These are phyloP conservation scores for Batillaria attramentaria DNA, from an alignment of 1,140 invertebrate genomes.

Conservation along the genomic window DNA sequence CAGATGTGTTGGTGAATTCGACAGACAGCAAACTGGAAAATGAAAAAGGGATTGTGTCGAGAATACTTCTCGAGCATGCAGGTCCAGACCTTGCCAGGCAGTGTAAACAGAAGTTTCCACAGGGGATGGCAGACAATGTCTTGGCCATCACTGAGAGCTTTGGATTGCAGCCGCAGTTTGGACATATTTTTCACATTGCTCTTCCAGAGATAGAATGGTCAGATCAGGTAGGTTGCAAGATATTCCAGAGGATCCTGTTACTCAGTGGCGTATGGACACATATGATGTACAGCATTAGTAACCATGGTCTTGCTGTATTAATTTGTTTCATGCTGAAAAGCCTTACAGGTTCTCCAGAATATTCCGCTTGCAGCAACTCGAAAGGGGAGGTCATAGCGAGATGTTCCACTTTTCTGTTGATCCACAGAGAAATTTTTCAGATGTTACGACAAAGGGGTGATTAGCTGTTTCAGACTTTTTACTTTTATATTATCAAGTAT, in stretches of 20 bases:
- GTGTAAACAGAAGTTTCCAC: not conserved
- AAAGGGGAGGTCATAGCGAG: no score
- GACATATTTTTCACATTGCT: slow-evolving; percentile 10
- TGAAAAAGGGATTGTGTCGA: not conserved
- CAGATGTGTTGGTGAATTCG: not conserved
- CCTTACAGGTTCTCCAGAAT: no score
- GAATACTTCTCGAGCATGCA: not conserved
- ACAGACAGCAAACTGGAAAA: not conserved
- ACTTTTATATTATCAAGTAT: no score
- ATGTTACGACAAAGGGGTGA: no score
- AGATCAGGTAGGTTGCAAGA: no score
- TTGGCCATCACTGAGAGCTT: slow-evolving; percentile 8
- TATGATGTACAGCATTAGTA: not conserved
- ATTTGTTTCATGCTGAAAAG: no score
- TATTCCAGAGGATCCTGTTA: not conserved
- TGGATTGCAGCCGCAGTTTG: no score
- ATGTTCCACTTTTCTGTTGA: no score
- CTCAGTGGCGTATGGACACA: not conserved
- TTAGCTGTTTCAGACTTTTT: no score
- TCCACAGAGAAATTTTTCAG: no score
- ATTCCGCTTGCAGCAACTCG: no score
- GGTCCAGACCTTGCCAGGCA: not conserved
- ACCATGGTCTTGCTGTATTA: not conserved
- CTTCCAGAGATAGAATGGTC: no score
- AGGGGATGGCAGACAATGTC: not conserved